A percentile compares a stretch with the other conserved stretches of the same genome.
Conservation (phyloP, 2,888 invertebrate genomes). For the Drosophila putrida region DNA sequence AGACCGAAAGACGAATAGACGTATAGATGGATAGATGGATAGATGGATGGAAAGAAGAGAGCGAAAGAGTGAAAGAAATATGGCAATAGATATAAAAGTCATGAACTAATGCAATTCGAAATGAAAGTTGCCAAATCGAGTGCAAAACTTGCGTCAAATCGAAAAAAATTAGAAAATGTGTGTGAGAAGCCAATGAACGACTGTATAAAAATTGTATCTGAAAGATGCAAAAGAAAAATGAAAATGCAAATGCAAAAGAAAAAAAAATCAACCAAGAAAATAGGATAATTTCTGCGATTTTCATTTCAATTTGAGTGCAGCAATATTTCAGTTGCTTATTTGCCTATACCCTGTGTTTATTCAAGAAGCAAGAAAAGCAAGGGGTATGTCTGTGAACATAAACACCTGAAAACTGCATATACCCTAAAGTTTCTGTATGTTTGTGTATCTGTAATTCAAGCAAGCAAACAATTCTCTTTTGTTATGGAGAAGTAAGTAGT, state of each 20-base stretch:
- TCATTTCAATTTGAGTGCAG: slow-evolving; percentile 49
- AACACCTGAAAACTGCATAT: background rate
- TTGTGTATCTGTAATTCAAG: background rate
- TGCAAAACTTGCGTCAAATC: slow-evolving; percentile 73
- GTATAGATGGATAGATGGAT: background rate
- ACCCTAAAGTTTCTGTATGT: no score
- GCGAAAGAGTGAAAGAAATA: slow-evolving; percentile 5
- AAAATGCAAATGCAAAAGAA: background rate
- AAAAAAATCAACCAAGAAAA: slow-evolving; percentile 6
- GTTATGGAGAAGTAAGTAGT: no score
- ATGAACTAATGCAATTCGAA: slow-evolving; percentile 59
- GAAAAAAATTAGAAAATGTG: slow-evolving; percentile 56
- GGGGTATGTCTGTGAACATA: background rate
- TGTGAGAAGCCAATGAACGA: slow-evolving; percentile 50
- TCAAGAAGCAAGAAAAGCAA: background rate
- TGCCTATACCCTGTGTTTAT: slow-evolving; percentile 7
- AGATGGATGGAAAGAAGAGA: background rate
- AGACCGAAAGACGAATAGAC: background rate
- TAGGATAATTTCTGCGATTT: slow-evolving; percentile 41
- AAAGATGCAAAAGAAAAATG: slow-evolving; percentile 16
- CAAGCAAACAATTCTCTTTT: background rate
- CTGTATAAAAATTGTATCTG: slow-evolving; percentile 21
- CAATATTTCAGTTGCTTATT: slow-evolving; percentile 48
- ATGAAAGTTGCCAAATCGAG: slow-evolving; percentile 70
- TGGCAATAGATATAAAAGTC: slow-evolving; percentile 27